These are phyloP conservation scores for Callithrix jacchus DNA, from an alignment of 2,113 vertebrate species.

Conservation along the genomic window DNA sequence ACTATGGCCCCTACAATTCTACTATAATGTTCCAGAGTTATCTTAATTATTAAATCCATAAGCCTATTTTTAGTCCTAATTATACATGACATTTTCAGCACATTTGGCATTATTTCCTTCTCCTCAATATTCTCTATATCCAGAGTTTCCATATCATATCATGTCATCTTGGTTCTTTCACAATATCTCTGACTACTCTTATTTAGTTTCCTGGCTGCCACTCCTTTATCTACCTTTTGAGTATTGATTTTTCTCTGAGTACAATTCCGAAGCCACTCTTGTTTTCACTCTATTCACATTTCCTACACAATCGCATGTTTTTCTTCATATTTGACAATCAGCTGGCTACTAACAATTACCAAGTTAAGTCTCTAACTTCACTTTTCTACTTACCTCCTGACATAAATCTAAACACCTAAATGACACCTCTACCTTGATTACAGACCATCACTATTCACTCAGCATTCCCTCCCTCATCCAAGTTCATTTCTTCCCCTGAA, in stretches of 20 bases:
- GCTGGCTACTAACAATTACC: background rate
- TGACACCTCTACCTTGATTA: background rate
- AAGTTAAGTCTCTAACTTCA: constrained; percentile 28
- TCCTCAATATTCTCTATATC: background rate
- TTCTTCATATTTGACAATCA: constrained; percentile 6
- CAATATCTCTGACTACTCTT: background rate
- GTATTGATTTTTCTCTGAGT: background rate
- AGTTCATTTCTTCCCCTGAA: background rate
- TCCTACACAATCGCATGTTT: background rate
- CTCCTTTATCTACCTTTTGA: background rate
- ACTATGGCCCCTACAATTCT: background rate
- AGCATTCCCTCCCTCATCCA: background rate
- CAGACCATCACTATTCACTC: background rate
- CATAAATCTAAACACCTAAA: constrained; percentile 30
- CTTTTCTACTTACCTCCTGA: background rate
- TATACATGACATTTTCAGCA: constrained; percentile 29
- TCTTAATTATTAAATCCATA: background rate
- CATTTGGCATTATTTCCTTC: constrained; percentile 16
- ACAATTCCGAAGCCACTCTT: background rate
- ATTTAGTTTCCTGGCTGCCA: background rate
- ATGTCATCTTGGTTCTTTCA: background rate
- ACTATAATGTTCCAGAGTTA: constrained; percentile 21
- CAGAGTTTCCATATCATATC: background rate
- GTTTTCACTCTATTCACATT: background rate
- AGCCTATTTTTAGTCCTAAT: background rate